These are phyloP conservation scores for Dendroctonus valens DNA, from an alignment of 1,140 invertebrate species.

Conservation along the genomic window DNA sequence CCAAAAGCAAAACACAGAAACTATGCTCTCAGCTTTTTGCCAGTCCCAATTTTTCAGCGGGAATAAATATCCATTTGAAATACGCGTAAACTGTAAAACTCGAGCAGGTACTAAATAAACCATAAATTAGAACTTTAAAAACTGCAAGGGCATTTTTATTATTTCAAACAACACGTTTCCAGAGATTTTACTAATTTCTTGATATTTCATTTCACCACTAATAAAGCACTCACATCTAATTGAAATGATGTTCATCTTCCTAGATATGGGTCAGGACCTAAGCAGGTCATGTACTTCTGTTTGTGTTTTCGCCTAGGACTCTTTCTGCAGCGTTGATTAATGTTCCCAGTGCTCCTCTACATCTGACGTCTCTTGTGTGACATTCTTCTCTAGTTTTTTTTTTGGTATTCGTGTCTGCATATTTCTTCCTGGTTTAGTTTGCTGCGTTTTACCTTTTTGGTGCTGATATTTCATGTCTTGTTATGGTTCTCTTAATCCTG, in stretches of 20 bases:
- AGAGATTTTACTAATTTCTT: too few species aligned
- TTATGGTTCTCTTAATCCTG: too few species aligned
- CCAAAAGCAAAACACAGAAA: slow-evolving; percentile 82
- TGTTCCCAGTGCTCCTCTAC: slow-evolving; percentile 9
- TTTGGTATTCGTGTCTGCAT: slow-evolving; percentile 17
- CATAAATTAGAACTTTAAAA: slow-evolving; percentile 41
- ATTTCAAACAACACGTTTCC: too few species aligned
- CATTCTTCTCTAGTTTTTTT: slow-evolving; percentile 16
- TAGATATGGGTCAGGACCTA: too few species aligned
- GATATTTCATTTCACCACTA: too few species aligned
- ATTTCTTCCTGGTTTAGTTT: slow-evolving; percentile 18
- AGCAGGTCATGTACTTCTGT: neutral
- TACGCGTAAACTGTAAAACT: neutral
- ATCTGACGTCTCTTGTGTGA: slow-evolving; percentile 9
- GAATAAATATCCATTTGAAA: slow-evolving; percentile 81
- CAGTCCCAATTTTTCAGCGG: slow-evolving; percentile 54
- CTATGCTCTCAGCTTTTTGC: slow-evolving; percentile 70
- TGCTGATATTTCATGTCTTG: slow-evolving; percentile 7
- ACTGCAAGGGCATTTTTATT: slow-evolving; percentile 39
- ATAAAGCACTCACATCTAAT: too few species aligned
- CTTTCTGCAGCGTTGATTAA: slow-evolving; percentile 13
- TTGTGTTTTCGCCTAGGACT: slow-evolving; percentile 14
- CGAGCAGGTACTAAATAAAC: slow-evolving; percentile 17
- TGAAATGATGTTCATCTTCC: too few species aligned
- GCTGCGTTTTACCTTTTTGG: slow-evolving; percentile 7